Evolutionary conservation across 2,888 invertebrate genomes (phyloP), one percentile per base, ranked within the genome.

Genomic region (Hydraecia micacea): DNA sequence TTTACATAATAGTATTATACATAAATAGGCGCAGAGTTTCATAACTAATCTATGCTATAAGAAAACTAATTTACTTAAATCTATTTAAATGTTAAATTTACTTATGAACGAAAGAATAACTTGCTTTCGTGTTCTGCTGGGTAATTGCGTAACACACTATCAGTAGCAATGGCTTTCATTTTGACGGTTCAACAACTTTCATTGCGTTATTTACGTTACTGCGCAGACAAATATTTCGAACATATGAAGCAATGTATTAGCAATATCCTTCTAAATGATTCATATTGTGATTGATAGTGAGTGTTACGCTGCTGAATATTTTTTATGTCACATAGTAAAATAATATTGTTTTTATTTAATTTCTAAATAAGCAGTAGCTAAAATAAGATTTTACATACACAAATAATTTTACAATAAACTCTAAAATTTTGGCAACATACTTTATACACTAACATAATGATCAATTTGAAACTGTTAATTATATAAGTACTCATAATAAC

Each of bases 391-490:
- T 28, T 13, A 46, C 28, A 46, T 32, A 68, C 21, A 21, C 6
- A 18, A 55, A 39, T 18, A 36, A 77, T 7, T 55, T 21, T 79
- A 79, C 55, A 79, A 36, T 55, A 68, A 25, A 79, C 11, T 79
- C 25, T 42, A 77, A 6, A 49, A n/a, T 79, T 60, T 77, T 79
- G 69, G 60, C 79, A 80, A 78, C 15, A 1, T 49, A 21, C 28
- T 39, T 9, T 9, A 18, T 15, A 52, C 5, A 55, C 21, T 25
- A 0, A 60, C 60, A 25, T 62, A 36, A 6, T 39, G 3, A 55
- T 18, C 7, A 68, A 77, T 71, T n/a, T 39, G 39, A 60, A 49
- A 60, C 21, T 39, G 18, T 36, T 25, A 32, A 39, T 52, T 9
- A 49, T 58, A 46, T 18, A 52, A 13, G 46, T 46, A 52, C 7